Conservation (phyloP, 2,797 vertebrate species). For the Hapalemur alaotrensis region DNA sequence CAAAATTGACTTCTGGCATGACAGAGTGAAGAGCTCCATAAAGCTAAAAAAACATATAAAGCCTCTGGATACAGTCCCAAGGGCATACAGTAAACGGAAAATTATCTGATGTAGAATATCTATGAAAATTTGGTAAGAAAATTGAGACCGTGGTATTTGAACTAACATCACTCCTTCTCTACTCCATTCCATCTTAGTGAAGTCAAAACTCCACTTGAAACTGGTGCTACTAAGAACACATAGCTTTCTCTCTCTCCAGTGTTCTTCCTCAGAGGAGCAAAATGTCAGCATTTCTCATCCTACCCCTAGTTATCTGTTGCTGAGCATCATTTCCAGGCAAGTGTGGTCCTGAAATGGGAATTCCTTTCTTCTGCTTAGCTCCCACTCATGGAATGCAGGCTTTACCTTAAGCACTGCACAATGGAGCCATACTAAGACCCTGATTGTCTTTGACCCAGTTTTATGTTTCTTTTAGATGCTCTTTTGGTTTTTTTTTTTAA, state of each 20-base stretch:
- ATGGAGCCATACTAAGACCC: not conserved
- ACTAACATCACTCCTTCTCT: no score
- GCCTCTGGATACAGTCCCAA: not conserved
- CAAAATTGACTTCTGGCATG: not conserved
- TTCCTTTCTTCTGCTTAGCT: not conserved
- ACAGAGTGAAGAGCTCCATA: no score
- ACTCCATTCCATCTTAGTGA: not conserved
- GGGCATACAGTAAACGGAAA: not conserved
- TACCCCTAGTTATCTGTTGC: not conserved
- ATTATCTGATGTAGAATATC: not conserved
- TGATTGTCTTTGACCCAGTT: not conserved
- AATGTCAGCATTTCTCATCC: not conserved
- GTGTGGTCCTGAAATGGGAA: not conserved
- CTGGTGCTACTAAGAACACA: not conserved
- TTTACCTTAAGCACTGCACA: not conserved
- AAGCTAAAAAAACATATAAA: not conserved
- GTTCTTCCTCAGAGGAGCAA: not conserved
- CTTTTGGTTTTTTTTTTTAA: no score
- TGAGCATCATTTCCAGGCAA: not conserved
- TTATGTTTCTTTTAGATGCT: not conserved
- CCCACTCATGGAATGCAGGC: not conserved
- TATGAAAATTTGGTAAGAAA: not conserved
- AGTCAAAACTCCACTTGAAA: not conserved
- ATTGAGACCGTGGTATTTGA: not conserved
- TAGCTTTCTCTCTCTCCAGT: not conserved